Percentiles rank a stretch among this genome's conserved stretches.
Conservation (phyloP, 2,888 invertebrate genomes). For the Acheta domesticus region DNA sequence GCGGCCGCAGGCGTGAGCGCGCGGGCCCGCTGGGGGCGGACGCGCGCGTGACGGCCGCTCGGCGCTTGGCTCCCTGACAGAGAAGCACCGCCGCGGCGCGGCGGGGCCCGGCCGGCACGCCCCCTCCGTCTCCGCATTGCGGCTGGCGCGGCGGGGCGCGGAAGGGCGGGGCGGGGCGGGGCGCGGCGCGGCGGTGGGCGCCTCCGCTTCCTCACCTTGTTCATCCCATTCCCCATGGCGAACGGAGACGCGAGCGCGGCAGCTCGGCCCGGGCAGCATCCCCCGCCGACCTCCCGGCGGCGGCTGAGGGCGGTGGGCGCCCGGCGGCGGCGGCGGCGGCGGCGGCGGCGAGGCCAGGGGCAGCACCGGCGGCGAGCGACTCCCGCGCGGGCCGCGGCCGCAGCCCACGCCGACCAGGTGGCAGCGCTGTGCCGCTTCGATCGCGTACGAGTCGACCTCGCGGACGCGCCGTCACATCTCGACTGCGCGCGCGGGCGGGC, state of each 20-base stretch:
- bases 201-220: slow-evolving; percentile 62
- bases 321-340: background rate
- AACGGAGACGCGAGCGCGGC: slow-evolving; percentile 35
- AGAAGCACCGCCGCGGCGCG: too few relatives aligned
- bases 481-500: too few relatives aligned
- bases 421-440: slow-evolving; percentile 50
- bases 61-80: too few relatives aligned
- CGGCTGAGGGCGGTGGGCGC: slow-evolving; percentile 41
- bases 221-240: slow-evolving; percentile 85
- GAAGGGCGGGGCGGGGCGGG: too few relatives aligned
- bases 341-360: too few relatives aligned
- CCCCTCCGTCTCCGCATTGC: too few relatives aligned
- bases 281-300: slow-evolving; percentile 49
- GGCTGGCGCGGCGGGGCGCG: too few relatives aligned
- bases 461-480: too few relatives aligned
- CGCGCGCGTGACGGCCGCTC: too few relatives aligned
- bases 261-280: background rate
- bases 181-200: background rate
- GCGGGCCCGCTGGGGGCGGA: too few relatives aligned
- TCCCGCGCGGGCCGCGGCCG: slow-evolving; percentile 57
- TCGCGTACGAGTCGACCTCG: slow-evolving; percentile 43
- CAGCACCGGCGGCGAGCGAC: slow-evolving; percentile 37
- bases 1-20: too few relatives aligned
- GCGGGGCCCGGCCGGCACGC: too few relatives aligned
- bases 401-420: slow-evolving; percentile 57